Base-by-base conservation (phyloP, 1,140 invertebrate genomes). In the Sycophaga agraensis region DNA sequence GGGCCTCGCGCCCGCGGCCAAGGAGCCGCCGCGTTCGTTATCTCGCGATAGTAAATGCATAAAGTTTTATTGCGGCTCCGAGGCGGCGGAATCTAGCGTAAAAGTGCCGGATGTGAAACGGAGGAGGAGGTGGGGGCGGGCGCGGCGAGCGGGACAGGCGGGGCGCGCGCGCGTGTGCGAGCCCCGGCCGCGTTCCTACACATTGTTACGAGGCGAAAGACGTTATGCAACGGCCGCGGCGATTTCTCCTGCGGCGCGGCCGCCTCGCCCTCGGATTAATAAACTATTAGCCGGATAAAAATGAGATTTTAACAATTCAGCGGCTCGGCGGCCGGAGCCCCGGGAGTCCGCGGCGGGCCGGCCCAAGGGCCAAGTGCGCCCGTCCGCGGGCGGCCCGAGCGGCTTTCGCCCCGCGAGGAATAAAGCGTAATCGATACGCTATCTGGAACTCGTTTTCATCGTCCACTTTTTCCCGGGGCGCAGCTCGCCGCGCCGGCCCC, bases 191-290 rank as follows among this genome's bases (percentile, higher is more conserved):
- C 21, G 21, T 40, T 53, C 37, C 12, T 39, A 57, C 50, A 64
- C 65, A 67, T 61, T 61, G 50, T 54, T 79, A 76, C 78, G 78
- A 78, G 72, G 76, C 75, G 75, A 80, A 80, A 74, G 67, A 74
- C 73, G 73, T 79, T 79, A 73, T 74, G 74, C 71, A 79, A 78
- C 37, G 48, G 28, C n/a, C 34, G 46, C 55, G 34, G 43, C 16
- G 46, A 50, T 58, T 39, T 40, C 22, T n/a, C 16, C n/a, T n/a
- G 22, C 21, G 37, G 26, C 5, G 24, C 40, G 40, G 39, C 4
- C 16, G 16, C 28, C 16, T 31, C 4, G 4, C 1, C 8, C 21
- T 12, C 21, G 56, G 35, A 59, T 59, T 59, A 59, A 59, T 59
- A 59, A 59, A 39, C 50, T 51, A 59, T 50, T 21, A 35, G 11